Evolutionary conservation across 2,113 vertebrate species (phyloP), one percentile per base, ranked within the genome.

Genomic region (Paraplagusia blochii): DNA sequence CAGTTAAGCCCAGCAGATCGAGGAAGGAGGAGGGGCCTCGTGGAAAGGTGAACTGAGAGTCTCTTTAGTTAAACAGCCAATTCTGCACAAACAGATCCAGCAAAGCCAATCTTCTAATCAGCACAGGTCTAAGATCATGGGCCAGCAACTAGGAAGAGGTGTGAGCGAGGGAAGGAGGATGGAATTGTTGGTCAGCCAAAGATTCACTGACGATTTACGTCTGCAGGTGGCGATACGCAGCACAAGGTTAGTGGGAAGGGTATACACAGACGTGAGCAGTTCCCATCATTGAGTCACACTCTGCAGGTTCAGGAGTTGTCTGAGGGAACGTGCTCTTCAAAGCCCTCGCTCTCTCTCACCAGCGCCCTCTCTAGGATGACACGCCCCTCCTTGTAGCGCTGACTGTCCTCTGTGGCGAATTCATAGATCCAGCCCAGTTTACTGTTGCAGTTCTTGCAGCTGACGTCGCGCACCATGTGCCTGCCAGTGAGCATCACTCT

Each of bases 371-470:
- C 96, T 90, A 99, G 91, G 88, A 99, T 99, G 58, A 99, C 95
- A 0, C 96, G 93, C 2, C 96, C 96, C 53, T 99, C 96, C 80
- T 99, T 99, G 84, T 99, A 99, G 59, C 96, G 93, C 88, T 99
- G 96, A 85, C 95, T 99, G 88, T 99, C 96, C 89, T 98, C 96
- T 0, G 95, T 99, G 46, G 96, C 96, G 69, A 98, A 98, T 87
- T 99, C 96, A 64, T 99, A 99, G 91, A 99, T 97, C 96, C 96
- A 99, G 15, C 96, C 96, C 83, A 99, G 89, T 85, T 99, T 99
- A 90, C 96, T 98, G 92, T 96, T 99, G 92, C 96, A 98, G 92
- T 98, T 98, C 84, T 98, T 99, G 89, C 96, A 99, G 92, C 96
- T 99, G 87, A 98, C 95, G 0, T 99, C 96, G 14, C 96, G 91